Percentiles rank a stretch among this genome's conserved stretches.
Conservation (phyloP, 2,113 vertebrate species). For the Athene cunicularia region DNA sequence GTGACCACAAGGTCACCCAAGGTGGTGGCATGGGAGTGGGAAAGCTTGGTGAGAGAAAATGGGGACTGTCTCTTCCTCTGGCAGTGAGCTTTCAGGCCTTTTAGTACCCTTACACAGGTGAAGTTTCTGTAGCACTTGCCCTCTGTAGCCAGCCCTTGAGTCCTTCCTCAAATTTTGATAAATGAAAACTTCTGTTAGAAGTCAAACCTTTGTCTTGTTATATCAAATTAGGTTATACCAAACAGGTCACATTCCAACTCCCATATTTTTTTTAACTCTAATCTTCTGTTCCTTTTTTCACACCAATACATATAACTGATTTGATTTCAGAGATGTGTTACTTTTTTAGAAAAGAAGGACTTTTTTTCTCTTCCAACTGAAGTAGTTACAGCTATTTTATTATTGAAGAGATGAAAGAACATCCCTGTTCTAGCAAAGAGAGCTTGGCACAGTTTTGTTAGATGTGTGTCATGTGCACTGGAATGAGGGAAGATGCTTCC, state of each 20-base stretch:
- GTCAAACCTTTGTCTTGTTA: not conserved
- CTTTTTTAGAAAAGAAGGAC: not conserved
- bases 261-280: not conserved
- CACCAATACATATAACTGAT: not conserved
- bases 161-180: not conserved
- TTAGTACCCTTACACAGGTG: not conserved
- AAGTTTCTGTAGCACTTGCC: not conserved
- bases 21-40: not conserved
- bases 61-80: not conserved
- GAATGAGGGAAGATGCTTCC: not conserved
- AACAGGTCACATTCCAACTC: not conserved
- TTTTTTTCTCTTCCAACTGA: not conserved
- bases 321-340: not conserved
- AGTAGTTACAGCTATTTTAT: not conserved
- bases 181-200: not conserved
- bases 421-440: not conserved
- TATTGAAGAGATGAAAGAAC: not conserved
- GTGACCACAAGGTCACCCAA: not conserved
- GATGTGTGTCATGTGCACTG: not conserved
- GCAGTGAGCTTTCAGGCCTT: not conserved
- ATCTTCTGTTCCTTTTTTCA: not conserved
- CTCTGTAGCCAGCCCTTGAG: not conserved
- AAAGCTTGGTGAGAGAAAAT: not conserved
- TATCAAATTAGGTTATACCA: not conserved
- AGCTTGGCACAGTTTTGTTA: not conserved